Conservation (phyloP, 2,888 invertebrate genomes). For the Muschampia plurimacula region DNA sequence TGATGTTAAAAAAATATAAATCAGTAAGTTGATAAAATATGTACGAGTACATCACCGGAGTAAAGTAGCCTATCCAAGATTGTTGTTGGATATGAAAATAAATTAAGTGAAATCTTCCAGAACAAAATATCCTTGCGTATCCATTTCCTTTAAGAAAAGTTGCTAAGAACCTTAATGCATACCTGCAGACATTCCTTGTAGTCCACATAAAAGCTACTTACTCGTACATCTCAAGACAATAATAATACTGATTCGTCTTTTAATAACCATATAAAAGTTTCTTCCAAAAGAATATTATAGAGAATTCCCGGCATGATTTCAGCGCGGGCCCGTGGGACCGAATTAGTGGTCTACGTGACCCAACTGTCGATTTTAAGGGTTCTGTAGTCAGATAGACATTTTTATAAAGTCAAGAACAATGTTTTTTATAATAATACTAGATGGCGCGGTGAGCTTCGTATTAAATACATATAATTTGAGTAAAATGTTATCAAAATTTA, state of each 20-base stretch:
- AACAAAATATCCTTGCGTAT: too few species aligned
- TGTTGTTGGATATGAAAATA: too few species aligned
- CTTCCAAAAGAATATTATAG: conserved; percentile 66
- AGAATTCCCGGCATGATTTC: conserved; percentile 75
- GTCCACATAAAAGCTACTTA: neutral
- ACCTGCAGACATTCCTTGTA: neutral
- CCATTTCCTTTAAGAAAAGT: too few species aligned
- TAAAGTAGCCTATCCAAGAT: too few species aligned
- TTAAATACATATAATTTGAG: too few species aligned
- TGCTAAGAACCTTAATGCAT: neutral
- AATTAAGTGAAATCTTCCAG: too few species aligned
- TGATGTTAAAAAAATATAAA: too few species aligned
- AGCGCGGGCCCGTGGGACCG: conserved; percentile 66
- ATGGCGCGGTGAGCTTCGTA: too few species aligned
- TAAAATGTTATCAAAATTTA: too few species aligned
- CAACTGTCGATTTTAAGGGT: conserved; percentile 63
- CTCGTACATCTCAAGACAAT: neutral
- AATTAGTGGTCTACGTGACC: conserved; percentile 80
- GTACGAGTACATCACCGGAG: too few species aligned
- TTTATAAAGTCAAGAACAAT: neutral
- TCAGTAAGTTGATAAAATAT: too few species aligned
- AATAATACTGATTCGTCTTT: conserved; percentile 22
- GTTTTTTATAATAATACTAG: too few species aligned
- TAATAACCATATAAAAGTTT: conserved; percentile 35
- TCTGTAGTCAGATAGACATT: neutral